phyloP scores from a whole-genome alignment of 2,888 invertebrate genomes.

The Ochropacha duplaris region DNA sequence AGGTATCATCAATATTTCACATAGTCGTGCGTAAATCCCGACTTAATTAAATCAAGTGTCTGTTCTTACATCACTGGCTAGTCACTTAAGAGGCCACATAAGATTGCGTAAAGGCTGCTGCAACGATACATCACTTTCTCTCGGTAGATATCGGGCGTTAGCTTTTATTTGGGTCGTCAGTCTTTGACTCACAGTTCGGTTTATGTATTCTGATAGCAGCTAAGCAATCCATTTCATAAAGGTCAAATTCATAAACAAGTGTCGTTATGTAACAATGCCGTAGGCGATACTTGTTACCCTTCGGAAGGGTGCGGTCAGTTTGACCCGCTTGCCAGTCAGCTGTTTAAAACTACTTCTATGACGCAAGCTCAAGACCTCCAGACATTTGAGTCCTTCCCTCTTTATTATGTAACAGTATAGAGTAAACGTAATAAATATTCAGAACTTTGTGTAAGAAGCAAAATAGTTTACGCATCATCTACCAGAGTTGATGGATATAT shows the following conservation, averaged over 20 bases:
- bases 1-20: conserved; percentile 19
- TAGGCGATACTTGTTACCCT: conserved; percentile 6
- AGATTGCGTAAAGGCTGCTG: conserved; percentile 61
- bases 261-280: conserved; percentile 28
- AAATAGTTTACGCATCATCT: too few species aligned
- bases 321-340: background rate
- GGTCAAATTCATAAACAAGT: conserved; percentile 56
- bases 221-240: conserved; percentile 55
- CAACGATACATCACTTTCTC: conserved; percentile 77
- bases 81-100: conserved; percentile 35
- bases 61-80: conserved; percentile 44
- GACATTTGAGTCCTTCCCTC: too few species aligned
- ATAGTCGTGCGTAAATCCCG: conserved; percentile 30
- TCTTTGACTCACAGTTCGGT: conserved; percentile 59
- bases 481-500: too few species aligned
- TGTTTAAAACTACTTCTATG: background rate
- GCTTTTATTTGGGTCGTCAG: conserved; percentile 61
- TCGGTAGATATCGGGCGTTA: conserved; percentile 54
- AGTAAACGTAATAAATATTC: too few species aligned
- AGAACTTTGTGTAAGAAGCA: too few species aligned
- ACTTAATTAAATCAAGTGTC: conserved; percentile 47
- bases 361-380: background rate
- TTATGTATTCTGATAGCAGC: conserved; percentile 66
- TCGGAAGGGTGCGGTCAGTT: background rate
- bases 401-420: too few species aligned